These are phyloP conservation scores for Hemithea aestivaria DNA, from an alignment of 2,888 invertebrate species.

Conservation along the genomic window DNA sequence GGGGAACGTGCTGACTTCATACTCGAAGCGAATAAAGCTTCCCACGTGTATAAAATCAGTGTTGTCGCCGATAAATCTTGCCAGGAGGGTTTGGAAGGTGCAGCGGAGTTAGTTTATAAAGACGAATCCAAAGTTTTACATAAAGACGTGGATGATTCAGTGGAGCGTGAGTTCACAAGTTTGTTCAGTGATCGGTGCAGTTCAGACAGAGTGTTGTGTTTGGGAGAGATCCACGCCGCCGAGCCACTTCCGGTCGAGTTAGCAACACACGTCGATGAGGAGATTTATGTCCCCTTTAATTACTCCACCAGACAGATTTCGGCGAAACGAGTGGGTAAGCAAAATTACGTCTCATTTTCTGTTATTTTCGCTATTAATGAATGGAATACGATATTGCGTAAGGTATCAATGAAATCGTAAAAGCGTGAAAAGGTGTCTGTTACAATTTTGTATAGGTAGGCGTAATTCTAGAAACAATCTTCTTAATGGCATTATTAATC, in stretches of 20 bases:
- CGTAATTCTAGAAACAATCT: no score
- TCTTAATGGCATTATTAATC: no score
- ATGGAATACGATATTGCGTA: background rate
- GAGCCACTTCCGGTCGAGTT: slow-evolving; percentile 75
- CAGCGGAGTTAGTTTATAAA: slow-evolving; percentile 73
- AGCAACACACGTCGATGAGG: slow-evolving; percentile 66
- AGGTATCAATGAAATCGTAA: no score
- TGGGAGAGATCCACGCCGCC: slow-evolving; percentile 77
- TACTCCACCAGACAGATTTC: slow-evolving; percentile 73
- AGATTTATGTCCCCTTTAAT: slow-evolving; percentile 85
- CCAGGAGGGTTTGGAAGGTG: slow-evolving; percentile 69
- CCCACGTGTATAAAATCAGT: slow-evolving; percentile 81
- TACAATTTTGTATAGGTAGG: no score
- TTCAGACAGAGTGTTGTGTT: slow-evolving; percentile 73
- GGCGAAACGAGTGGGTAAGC: slow-evolving; percentile 70
- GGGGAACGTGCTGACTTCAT: slow-evolving; percentile 89
- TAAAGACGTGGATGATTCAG: slow-evolving; percentile 48
- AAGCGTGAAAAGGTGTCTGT: no score
- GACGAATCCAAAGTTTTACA: slow-evolving; percentile 44
- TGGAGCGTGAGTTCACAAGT: slow-evolving; percentile 59
- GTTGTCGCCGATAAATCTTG: slow-evolving; percentile 73
- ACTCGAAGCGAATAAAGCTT: slow-evolving; percentile 79
- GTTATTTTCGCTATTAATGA: background rate
- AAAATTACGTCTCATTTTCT: slow-evolving; percentile 20
- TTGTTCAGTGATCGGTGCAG: slow-evolving; percentile 66